These are phyloP conservation scores for Gallinago undulata DNA, from an alignment of 2,113 vertebrate species.

Conservation along the genomic window DNA sequence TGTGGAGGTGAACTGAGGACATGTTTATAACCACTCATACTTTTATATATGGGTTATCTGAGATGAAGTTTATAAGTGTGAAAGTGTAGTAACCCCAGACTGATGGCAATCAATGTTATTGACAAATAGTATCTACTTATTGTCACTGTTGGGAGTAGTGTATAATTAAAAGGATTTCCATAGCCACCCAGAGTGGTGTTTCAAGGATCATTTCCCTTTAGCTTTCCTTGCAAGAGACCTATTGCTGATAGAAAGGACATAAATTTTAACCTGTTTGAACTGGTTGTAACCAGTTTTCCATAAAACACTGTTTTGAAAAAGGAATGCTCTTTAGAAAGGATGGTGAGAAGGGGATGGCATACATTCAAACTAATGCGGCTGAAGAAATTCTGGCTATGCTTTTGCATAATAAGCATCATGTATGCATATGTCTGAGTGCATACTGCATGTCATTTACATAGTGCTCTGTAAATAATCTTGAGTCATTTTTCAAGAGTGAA, in stretches of 20 bases:
- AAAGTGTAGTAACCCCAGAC: not conserved
- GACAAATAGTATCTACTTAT: not conserved
- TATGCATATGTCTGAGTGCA: not conserved
- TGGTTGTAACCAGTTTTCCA: not conserved
- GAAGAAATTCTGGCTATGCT: not conserved
- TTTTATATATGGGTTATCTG: not conserved
- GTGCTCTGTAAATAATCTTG: not conserved
- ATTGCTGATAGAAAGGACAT: constrained; percentile 40
- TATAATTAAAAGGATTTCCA: constrained; percentile 39
- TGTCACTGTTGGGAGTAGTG: constrained; percentile 13
- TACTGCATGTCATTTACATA: not conserved
- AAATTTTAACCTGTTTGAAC: constrained; percentile 9
- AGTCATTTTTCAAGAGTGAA: not conserved
- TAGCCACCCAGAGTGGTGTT: constrained; percentile 16
- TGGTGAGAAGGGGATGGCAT: not conserved
- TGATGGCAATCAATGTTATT: constrained; percentile 3
- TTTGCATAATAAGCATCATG: not conserved
- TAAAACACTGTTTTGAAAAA: constrained; percentile 10
- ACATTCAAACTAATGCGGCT: not conserved
- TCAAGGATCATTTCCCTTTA: constrained; percentile 69
- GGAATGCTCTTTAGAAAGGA: constrained; percentile 20
- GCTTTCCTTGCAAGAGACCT: constrained; percentile 39
- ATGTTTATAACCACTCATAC: not conserved
- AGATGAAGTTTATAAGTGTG: not conserved
- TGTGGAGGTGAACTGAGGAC: not conserved